Evolutionary conservation across 1,140 invertebrate species (phyloP).

Genomic region (Leptopilina boulardi): DNA sequence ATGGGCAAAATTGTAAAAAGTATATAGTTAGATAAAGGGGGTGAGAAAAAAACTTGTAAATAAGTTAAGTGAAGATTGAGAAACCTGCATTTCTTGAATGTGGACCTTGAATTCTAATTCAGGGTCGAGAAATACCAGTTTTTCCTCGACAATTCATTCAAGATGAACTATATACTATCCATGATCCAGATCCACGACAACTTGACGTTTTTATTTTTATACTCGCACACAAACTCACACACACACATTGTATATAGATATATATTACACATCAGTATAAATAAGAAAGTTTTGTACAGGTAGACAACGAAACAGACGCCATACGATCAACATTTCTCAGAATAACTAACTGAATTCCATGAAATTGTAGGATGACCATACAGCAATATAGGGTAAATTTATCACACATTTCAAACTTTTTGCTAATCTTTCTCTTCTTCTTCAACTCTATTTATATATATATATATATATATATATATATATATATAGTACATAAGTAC

Average conservation of each 20-base stretch:
- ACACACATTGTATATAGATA: background rate
- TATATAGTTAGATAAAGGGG: background rate
- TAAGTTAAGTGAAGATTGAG: background rate
- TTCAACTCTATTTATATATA: too few relatives aligned
- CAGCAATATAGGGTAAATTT: background rate
- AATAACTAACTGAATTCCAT: constrained; percentile 4
- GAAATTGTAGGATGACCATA: background rate
- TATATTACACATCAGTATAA: background rate
- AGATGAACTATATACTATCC: constrained; percentile 14
- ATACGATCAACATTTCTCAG: background rate
- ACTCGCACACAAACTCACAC: background rate
- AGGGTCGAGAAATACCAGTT: constrained; percentile 15
- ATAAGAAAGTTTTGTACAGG: background rate
- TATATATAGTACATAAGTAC: too few relatives aligned
- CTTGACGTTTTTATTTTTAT: background rate
- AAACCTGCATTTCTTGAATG: constrained; percentile 3
- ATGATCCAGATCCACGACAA: constrained; percentile 25
- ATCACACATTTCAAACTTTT: background rate
- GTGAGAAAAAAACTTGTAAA: background rate
- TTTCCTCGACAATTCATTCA: constrained; percentile 26
- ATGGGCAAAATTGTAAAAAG: background rate
- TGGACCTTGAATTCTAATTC: constrained; percentile 25
- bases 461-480: too few relatives aligned
- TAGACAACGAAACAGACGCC: background rate
- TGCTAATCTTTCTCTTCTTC: too few relatives aligned